Base-by-base conservation (phyloP, 35 echinoderm and acorn worm species). In the Apostichopus californicus region DNA sequence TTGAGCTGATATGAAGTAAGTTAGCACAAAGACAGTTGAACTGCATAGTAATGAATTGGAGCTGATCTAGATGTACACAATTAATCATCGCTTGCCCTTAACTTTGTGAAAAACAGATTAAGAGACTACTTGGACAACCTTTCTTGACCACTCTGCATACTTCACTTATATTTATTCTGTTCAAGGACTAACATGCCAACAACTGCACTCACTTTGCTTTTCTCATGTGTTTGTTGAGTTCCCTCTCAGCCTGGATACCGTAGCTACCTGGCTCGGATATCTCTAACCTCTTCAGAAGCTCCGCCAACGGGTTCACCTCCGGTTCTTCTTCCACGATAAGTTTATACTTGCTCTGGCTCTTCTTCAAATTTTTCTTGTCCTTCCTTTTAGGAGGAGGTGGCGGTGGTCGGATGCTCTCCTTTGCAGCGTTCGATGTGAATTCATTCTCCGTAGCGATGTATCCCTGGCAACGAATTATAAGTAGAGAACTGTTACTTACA, bases 401-500 rank as follows among this genome's bases (percentile, higher is more conserved):
- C 54, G 95, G 93, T 17, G 93, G 93, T 78, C 66, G 55, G 0
- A 93, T 61, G 56, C 92, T 92, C 81, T 99, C 97, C 85, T 95
- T 94, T 28, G 97, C 97, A 68, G 97, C 81, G 34, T 93, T 96
- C 14, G 97, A 99, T 53, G 87, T 87, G 71, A 96, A 99, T 12
- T 65, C 58, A 86, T 91, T 93, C 56, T 93, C 93, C 53, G 95
- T 94, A 24, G 78, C 84, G 57, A 99, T 92, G 87, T 93, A 96
- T 1, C 97, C 97, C 97, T 99, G 68, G 14, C 77, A 93, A 77
- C 58, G 58, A 61, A 1, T 61, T 61, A 61, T 61, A 1, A 61
- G 8, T 61, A 61, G 58, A 61, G 58, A 61, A 61, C 34, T 0
- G 34, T 46, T 46, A 46, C 34, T 46, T 0, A 46, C 34, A 46